A percentile compares a stretch with the other conserved stretches of the same genome.
Conservation (phyloP, 2,113 vertebrate species). For the Nothoprocta perdicaria region DNA sequence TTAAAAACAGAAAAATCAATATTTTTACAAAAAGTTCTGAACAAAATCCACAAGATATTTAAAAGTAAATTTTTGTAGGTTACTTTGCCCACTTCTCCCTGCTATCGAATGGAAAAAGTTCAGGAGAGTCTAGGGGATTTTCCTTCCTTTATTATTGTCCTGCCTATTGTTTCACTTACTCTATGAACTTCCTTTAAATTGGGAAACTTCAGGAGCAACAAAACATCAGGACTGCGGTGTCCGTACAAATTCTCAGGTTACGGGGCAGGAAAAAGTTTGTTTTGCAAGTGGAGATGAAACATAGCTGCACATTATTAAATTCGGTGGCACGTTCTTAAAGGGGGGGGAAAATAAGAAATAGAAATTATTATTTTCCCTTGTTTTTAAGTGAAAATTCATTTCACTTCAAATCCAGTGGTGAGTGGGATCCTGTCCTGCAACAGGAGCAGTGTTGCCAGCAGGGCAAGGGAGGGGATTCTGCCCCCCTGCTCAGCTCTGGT, state of each 20-base stretch:
- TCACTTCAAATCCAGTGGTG: neutral
- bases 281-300: neutral
- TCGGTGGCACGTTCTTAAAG: neutral
- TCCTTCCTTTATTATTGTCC: slow-evolving; percentile 12
- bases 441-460: too few species aligned
- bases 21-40: neutral
- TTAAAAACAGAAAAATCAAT: neutral
- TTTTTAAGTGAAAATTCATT: neutral
- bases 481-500: too few species aligned
- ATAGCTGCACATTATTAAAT: neutral
- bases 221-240: neutral
- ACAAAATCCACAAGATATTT: neutral
- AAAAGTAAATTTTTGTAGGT: neutral
- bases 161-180: neutral
- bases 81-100: neutral
- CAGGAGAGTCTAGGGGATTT: neutral
- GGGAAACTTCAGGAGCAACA: slow-evolving; percentile 3
- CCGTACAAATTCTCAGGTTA: neutral
- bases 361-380: neutral
- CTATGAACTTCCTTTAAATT: neutral
- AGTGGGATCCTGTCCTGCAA: too few species aligned
- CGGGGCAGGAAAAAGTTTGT: neutral
- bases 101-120: neutral
- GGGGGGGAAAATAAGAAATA: neutral
- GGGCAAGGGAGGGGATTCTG: too few species aligned